Percentiles rank a stretch among this genome's conserved stretches.
phyloP scores from a whole-genome alignment of 2,888 invertebrate genomes.

The Rhodophaea formosa region DNA sequence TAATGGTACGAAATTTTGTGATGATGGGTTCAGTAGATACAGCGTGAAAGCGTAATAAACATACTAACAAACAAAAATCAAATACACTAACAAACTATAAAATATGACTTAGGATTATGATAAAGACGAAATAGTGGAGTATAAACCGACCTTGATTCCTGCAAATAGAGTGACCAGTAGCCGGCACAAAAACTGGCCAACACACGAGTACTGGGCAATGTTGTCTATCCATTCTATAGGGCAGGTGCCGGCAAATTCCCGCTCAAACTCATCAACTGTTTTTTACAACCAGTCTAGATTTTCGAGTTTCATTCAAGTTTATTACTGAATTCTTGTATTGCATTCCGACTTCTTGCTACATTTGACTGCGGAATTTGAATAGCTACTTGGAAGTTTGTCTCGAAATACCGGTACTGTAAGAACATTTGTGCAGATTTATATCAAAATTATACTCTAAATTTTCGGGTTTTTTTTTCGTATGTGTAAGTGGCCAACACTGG shows the following conservation, averaged over 20 bases:
- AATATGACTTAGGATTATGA: too few relatives aligned
- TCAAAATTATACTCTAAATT: neutral
- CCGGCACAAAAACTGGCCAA: constrained; percentile 21
- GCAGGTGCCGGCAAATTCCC: constrained; percentile 49
- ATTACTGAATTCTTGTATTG: constrained; percentile 3
- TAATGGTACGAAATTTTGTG: too few relatives aligned
- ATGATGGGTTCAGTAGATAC: too few relatives aligned
- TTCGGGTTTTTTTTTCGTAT: too few relatives aligned
- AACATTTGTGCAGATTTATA: neutral
- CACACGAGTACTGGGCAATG: constrained; percentile 31
- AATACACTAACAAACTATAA: too few relatives aligned
- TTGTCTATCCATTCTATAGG: constrained; percentile 38
- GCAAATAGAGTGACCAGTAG: constrained; percentile 20
- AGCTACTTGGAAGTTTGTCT: constrained; percentile 7
- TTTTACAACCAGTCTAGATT: constrained; percentile 18
- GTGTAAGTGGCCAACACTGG: too few relatives aligned
- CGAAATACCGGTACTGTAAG: neutral
- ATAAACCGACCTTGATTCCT: constrained; percentile 20
- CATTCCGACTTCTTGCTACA: constrained; percentile 2
- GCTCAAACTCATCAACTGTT: constrained; percentile 36
- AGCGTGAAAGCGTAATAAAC: too few relatives aligned
- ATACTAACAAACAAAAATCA: too few relatives aligned
- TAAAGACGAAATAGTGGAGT: neutral
- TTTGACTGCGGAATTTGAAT: constrained; percentile 5
- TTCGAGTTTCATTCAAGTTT: constrained; percentile 17